Evolutionary conservation across 92 coral and sea anemone genomes (phyloP), one percentile per base, ranked within the genome.

Genomic region (Desmophyllum pertusum): DNA sequence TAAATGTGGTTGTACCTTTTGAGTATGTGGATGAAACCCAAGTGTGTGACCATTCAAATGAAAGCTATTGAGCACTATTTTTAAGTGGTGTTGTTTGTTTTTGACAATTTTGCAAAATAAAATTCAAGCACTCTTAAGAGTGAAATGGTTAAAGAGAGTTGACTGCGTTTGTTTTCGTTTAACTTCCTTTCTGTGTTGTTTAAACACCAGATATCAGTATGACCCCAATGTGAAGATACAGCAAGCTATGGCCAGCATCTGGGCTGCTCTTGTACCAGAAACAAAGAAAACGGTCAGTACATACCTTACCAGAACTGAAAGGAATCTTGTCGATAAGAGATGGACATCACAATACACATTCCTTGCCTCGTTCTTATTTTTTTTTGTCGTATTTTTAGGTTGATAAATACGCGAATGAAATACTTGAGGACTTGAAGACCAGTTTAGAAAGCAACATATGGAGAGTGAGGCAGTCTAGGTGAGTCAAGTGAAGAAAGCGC

Each of bases 381-480:
- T 31, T 51, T 38, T 57, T 63, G 6, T 50, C 18, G 70, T 23
- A 35, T 80, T 42, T 59, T 46, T 14, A 94, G 98, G 95, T 96
- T 13, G 99, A 94, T 90, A 93, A 94, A 83, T 97, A 94, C 76
- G 87, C 91, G 38, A 92, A 91, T 61, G 99, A 92, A 83, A 97
- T 97, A 75, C 83, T 97, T 10, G 86, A 85, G 10, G 99, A 97
- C 76, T 88, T 97, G 53, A 91, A 94, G 73, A 78, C 88, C 52
- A 97, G 95, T 85, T 89, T 97, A 50, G 94, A 88, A 71, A 94
- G 94, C 65, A 88, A 85, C 68, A 70, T 88, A 40, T 97, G 99
- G 99, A 90, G 99, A 80, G 89, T 97, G 7, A 83, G 99, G 14
- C 99, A 97, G 79, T 97, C 99, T 29, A 94, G 98, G 98, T 94